phyloP scores from a whole-genome alignment of 1,140 invertebrate species.

The Saxidomus purpurata region DNA sequence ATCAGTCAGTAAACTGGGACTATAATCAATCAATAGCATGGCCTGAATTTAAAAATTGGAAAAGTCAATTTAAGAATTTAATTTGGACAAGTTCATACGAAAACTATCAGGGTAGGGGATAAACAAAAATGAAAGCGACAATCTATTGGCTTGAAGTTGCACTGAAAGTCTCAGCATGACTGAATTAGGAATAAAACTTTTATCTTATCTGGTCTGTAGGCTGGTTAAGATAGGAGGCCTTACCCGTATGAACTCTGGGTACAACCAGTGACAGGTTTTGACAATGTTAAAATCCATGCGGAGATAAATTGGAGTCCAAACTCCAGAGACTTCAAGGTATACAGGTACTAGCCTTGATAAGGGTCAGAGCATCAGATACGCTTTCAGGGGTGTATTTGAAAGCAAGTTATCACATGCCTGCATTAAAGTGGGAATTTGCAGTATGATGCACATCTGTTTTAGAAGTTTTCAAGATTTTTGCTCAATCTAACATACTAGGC shows the following conservation, averaged over 20 bases:
- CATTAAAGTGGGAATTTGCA: no score
- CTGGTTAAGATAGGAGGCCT: not conserved
- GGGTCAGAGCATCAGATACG: not conserved
- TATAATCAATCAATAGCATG: no score
- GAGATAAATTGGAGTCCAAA: constrained; percentile 18
- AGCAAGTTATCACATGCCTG: not conserved
- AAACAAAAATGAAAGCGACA: no score
- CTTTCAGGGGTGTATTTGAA: not conserved
- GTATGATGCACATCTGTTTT: no score
- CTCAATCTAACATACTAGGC: no score
- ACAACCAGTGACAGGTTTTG: not conserved
- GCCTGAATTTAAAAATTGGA: no score
- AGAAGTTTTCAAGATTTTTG: no score
- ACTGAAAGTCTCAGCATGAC: not conserved
- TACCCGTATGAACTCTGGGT: not conserved
- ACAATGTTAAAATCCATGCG: not conserved
- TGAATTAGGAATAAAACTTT: not conserved
- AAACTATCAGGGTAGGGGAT: no score
- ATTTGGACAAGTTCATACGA: no score
- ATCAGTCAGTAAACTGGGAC: no score
- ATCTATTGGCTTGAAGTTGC: not conserved
- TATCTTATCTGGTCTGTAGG: constrained; percentile 22
- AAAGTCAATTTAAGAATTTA: no score
- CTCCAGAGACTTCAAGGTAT: constrained; percentile 4
- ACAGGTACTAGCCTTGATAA: not conserved